These are phyloP conservation scores for Calameuta filiformis DNA, from an alignment of 2,888 invertebrate genomes.

Conservation along the genomic window DNA sequence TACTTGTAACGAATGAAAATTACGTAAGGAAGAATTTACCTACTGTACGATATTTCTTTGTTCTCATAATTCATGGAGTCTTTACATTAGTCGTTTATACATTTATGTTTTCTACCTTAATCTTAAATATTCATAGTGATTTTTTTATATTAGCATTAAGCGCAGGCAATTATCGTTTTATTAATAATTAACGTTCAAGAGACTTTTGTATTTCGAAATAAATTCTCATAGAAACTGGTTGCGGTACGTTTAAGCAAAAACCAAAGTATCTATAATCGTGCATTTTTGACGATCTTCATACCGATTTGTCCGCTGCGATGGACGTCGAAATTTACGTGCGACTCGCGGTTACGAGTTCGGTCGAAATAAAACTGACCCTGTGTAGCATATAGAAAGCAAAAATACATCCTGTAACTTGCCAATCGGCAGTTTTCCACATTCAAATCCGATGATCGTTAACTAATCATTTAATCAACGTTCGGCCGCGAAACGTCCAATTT, in stretches of 20 bases:
- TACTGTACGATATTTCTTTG: no score
- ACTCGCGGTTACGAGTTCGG: no score
- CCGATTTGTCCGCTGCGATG: background rate
- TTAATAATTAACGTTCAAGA: background rate
- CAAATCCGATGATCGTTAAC: no score
- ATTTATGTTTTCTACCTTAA: background rate
- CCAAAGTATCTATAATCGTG: background rate
- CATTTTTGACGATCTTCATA: background rate
- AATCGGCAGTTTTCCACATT: background rate
- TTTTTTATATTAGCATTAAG: background rate
- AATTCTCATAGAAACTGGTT: background rate
- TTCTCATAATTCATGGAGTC: no score
- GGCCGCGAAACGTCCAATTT: no score
- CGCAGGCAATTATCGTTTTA: background rate
- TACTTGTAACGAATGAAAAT: no score
- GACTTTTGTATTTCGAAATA: no score
- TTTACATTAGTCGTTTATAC: no score
- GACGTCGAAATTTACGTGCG: background rate
- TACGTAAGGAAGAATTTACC: no score
- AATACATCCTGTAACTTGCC: background rate
- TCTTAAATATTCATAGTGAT: background rate
- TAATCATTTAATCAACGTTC: no score
- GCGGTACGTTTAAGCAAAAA: background rate
- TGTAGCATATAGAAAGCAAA: background rate
- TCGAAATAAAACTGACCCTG: no score